Conservation (phyloP, 2,797 vertebrate species). For the Catharus ustulatus region DNA sequence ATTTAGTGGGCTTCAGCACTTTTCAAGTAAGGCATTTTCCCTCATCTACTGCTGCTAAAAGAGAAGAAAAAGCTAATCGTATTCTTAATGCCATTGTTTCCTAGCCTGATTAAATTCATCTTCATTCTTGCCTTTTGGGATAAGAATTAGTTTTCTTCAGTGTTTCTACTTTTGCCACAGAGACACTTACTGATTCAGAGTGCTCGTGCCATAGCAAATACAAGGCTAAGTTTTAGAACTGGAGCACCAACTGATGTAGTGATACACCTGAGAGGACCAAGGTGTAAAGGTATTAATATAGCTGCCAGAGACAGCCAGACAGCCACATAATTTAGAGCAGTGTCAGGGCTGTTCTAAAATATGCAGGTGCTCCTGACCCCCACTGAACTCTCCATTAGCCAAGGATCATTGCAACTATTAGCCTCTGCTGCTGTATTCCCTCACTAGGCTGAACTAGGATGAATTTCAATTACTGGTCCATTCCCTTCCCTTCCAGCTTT, state of each 20-base stretch:
- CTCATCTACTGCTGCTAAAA: neutral
- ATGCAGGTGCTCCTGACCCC: constrained; percentile 58
- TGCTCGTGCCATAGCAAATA: neutral
- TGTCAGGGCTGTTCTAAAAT: constrained; percentile 50
- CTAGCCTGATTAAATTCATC: neutral
- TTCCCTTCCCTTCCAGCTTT: neutral
- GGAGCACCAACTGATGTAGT: neutral
- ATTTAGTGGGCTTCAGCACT: neutral
- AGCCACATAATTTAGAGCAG: constrained; percentile 25
- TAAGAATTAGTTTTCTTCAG: neutral
- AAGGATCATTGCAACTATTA: constrained; percentile 69
- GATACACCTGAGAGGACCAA: constrained; percentile 8
- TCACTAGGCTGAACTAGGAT: constrained; percentile 47
- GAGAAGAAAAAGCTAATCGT: neutral
- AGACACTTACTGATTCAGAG: neutral
- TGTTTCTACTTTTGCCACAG: neutral
- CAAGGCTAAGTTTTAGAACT: neutral
- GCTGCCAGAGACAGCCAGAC: neutral
- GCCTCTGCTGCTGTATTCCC: constrained; percentile 46
- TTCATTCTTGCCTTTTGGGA: neutral
- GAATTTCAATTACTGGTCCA: constrained; percentile 55
- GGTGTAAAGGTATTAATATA: constrained; percentile 9
- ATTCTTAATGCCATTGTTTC: neutral
- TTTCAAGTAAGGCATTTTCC: neutral
- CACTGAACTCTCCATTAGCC: constrained; percentile 54